Base-by-base conservation (phyloP, 2,888 invertebrate species). In the Oscheius sp. region DNA sequence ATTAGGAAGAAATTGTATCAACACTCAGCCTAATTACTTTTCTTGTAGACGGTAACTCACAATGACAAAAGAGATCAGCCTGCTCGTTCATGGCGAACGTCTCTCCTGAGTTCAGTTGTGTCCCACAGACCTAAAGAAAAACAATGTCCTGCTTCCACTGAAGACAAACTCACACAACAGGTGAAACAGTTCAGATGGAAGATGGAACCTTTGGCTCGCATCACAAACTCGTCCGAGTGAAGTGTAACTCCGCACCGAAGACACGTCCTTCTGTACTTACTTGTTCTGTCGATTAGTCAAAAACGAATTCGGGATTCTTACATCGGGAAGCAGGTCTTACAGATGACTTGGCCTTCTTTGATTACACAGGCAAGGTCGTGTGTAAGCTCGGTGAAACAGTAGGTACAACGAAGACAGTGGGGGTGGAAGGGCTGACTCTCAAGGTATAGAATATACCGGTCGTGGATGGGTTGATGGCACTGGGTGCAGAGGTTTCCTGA, bases 121-220 rank as follows among this genome's bases (percentile, higher is more conserved):
- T 92, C 65, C 94, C 93, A 90, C 96, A 96, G 55, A 94, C 93
- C 81, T 81, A 70, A 51, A 74, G 70, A 59, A 32, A 13, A 50
- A 42, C 32, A 32, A 5, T 2, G 10, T 62, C 11, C 21, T n/a
- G 21, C 2, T 53, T n/a, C 4, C 13, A 3, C 21, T 53, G 7
- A 53, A 9, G 13, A 2, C 21, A 55, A 73, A 63, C 73, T 72
- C 48, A 81, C 74, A 93, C 76, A 76, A 74, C 96, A 96, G 50
- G 94, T 93, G 92, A 96, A 96, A 91, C 96, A 96, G 82, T 93
- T 93, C 74, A 95, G 92, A 90, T 96, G 96, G 91, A 94, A 96
- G 76, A 95, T 94, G 87, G 93, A 92, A 84, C 95, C 95, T 58
- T 94, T 91, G 0, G 95, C 95, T 77, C 95, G 91, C 95, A 96